Base-by-base conservation (phyloP, 2,113 vertebrate species). In the Amphiprion percula region DNA sequence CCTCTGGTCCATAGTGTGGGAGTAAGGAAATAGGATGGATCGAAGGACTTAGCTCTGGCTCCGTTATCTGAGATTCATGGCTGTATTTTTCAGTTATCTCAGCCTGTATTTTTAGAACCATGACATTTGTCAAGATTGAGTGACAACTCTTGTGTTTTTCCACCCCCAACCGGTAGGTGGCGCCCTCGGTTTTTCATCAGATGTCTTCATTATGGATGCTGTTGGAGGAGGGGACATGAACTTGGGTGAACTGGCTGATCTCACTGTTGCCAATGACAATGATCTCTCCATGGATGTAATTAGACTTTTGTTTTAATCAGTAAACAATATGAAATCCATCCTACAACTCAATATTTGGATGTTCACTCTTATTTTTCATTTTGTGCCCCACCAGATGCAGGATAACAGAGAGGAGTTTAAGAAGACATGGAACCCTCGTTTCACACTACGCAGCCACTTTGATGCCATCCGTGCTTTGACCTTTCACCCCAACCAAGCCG, bases 241-340 rank as follows among this genome's bases (percentile, higher is more conserved):
- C 92, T 95, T 98, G 63, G 97, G 97, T 19, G 97, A 98, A 92
- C 94, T 98, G 79, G 97, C 97, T 5, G 97, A 97, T 89, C 96
- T 98, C 89, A 98, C 97, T 0, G 97, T 98, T 62, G 96, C 96
- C 92, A 98, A 98, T 17, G 96, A 98, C 94, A 97, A 97, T 7
- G 97, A 97, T 80, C 95, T 97, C 77, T 96, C 94, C 80, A 96
- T 96, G 75, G 97, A 98, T 46, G 97, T 97, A 93, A 96, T 95
- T 94, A 68, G 54, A 67, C n/a, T 76, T 68, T 52, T 77, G 66
- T 50, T 21, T 74, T 50, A 26, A 26, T 66, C 61, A 17, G 54
- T 11, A 5, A 37, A 59, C 37, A 21, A n/a, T 8, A 44, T 68
- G 12, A 16, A 10, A 10, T 41, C 14, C 23, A 58, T 7, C 21